phyloP scores from a whole-genome alignment of 2,113 vertebrate genomes.

The Ochotona princeps region DNA sequence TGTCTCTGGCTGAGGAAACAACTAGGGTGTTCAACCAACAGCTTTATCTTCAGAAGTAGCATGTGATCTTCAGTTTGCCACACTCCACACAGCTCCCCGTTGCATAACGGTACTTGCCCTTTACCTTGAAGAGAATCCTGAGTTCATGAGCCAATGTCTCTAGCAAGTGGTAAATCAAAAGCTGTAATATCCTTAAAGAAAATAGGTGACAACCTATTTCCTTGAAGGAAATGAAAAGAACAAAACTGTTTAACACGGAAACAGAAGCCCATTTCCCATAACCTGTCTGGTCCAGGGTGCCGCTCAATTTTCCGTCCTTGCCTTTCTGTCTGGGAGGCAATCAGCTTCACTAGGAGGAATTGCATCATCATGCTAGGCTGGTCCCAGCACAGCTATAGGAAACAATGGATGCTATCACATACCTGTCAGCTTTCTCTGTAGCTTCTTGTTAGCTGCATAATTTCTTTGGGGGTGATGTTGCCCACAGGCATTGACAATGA shows the following conservation, averaged over 20 bases:
- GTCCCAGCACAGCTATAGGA: neutral
- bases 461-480: neutral
- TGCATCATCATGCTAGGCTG: neutral
- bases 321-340: neutral
- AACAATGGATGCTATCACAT: neutral
- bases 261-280: neutral
- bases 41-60: neutral
- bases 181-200: constrained; percentile 28
- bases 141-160: neutral
- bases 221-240: neutral
- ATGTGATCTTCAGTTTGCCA: neutral
- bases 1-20: neutral
- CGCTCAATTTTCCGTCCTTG: neutral
- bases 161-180: neutral
- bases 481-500: neutral
- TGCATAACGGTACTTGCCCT: neutral
- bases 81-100: neutral
- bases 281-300: neutral
- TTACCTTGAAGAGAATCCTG: neutral
- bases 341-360: neutral
- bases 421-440: neutral
- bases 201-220: neutral
- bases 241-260: neutral
- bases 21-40: neutral
- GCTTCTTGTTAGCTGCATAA: neutral